Evolutionary conservation across 2,888 invertebrate genomes (phyloP).

Genomic region (Phrixothrix hirtus): DNA sequence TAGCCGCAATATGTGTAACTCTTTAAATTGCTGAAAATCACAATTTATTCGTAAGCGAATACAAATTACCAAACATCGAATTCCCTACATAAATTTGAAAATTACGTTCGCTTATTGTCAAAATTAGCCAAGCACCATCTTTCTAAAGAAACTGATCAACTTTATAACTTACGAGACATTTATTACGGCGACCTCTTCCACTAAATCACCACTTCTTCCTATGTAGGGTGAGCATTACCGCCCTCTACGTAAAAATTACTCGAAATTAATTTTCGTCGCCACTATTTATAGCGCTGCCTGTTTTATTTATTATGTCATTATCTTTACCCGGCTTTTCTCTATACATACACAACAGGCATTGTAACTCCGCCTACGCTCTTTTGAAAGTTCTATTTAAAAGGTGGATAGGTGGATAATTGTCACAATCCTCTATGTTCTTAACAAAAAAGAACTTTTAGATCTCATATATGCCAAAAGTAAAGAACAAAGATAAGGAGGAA

Average conservation of each 20-base stretch:
- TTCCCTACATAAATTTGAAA: not conserved
- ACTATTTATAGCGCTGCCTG: constrained; percentile 30
- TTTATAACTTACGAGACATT: constrained; percentile 48
- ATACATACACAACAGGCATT: constrained; percentile 8
- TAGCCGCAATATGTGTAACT: too few species aligned
- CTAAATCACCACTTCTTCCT: constrained; percentile 49
- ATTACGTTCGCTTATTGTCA: constrained; percentile 13
- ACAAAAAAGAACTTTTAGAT: too few species aligned
- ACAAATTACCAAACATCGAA: too few species aligned
- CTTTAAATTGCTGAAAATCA: too few species aligned
- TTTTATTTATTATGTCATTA: constrained; percentile 39
- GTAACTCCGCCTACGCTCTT: constrained; percentile 5
- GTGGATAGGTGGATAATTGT: constrained; percentile 1
- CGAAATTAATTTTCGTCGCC: constrained; percentile 43
- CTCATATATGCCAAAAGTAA: too few species aligned
- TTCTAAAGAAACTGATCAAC: constrained; percentile 43
- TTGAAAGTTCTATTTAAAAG: not conserved
- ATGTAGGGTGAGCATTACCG: constrained; percentile 37
- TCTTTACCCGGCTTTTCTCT: constrained; percentile 24
- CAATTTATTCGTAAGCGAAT: too few species aligned
- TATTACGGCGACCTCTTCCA: constrained; percentile 42
- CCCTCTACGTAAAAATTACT: constrained; percentile 45
- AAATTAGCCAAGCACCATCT: constrained; percentile 17
- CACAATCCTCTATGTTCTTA: too few species aligned
- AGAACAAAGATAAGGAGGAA: too few species aligned